A percentile compares a stretch with the other conserved stretches of the same genome.
phyloP scores from a whole-genome alignment of 2,113 vertebrate genomes.

The Tupaia tana region DNA sequence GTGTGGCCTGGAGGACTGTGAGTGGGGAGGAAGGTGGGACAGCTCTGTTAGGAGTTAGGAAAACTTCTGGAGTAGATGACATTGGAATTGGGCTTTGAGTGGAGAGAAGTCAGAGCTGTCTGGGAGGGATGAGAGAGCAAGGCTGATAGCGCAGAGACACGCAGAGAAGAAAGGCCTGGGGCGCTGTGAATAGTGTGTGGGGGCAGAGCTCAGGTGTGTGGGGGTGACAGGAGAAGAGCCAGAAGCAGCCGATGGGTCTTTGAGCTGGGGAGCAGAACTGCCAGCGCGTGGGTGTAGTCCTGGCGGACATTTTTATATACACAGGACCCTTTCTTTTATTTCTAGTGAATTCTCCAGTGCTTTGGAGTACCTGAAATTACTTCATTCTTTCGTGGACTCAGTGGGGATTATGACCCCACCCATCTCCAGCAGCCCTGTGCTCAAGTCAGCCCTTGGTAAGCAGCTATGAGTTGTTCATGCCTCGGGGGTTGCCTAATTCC shows the following conservation, averaged over 20 bases:
- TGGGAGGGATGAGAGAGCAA: neutral
- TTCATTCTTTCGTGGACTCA: conserved; percentile 94
- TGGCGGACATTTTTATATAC: neutral
- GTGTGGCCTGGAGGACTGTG: neutral
- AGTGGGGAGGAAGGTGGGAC: neutral
- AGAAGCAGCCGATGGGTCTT: neutral
- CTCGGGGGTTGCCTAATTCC: fast-evolving
- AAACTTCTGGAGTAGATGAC: neutral
- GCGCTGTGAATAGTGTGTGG: fast-evolving
- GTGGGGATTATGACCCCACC: conserved; percentile 85
- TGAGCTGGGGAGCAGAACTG: neutral
- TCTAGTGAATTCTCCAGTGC: conserved; percentile 94
- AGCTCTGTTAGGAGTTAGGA: neutral
- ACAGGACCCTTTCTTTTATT: conserved; percentile 52
- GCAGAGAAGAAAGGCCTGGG: neutral
- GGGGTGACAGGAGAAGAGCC: fast-evolving
- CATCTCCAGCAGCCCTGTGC: conserved; percentile 84
- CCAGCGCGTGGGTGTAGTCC: neutral
- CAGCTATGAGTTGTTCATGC: neutral
- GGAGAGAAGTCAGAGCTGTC: neutral
- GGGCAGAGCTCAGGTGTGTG: neutral
- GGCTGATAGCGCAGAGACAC: neutral
- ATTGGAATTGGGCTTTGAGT: neutral
- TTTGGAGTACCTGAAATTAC: conserved; percentile 94
- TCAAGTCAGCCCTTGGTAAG: conserved; percentile 87